Percentiles rank a stretch among this genome's conserved stretches.
Conservation (phyloP, 2,888 invertebrate species). For the Drosophila melanosoma region DNA sequence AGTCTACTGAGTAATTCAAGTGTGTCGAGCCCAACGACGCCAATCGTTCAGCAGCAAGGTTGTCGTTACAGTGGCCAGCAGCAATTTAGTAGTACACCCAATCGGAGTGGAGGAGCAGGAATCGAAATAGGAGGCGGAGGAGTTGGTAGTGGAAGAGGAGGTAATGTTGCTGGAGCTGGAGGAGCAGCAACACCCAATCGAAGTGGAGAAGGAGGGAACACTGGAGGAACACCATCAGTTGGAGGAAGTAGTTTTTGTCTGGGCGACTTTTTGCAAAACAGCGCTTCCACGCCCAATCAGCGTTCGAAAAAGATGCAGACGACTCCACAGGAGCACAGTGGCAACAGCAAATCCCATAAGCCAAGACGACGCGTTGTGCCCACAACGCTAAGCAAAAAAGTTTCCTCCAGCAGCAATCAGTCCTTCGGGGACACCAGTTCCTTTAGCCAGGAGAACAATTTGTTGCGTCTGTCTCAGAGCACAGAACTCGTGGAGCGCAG, state of each 20-base stretch:
- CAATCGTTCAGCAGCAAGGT: slow-evolving; percentile 49
- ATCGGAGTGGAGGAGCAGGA: slow-evolving; percentile 52
- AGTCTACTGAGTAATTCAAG: slow-evolving; percentile 45
- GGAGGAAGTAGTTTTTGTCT: slow-evolving; percentile 73
- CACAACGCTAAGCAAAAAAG: slow-evolving; percentile 76
- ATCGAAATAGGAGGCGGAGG: neutral
- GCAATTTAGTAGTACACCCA: slow-evolving; percentile 63
- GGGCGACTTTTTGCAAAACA: slow-evolving; percentile 81
- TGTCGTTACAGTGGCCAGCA: slow-evolving; percentile 40
- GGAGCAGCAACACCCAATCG: slow-evolving; percentile 17
- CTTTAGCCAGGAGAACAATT: slow-evolving; percentile 84
- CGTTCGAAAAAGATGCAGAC: slow-evolving; percentile 67
- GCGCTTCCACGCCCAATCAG: slow-evolving; percentile 54
- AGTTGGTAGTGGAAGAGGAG: neutral
- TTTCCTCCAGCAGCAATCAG: slow-evolving; percentile 23
- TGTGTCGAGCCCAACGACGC: slow-evolving; percentile 42
- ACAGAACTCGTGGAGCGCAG: slow-evolving; percentile 77
- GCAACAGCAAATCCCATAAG: slow-evolving; percentile 56
- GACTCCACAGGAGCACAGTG: slow-evolving; percentile 43
- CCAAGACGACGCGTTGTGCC: slow-evolving; percentile 84
- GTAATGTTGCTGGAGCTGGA: slow-evolving; percentile 3
- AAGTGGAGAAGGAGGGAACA: neutral
- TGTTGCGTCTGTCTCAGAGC: slow-evolving; percentile 77
- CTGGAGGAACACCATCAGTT: slow-evolving; percentile 29
- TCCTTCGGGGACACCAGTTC: slow-evolving; percentile 77